Percentiles rank a stretch among this genome's conserved stretches.
Conservation (phyloP, 35 echinoderm and acorn worm species). For the Anneissia japonica region DNA sequence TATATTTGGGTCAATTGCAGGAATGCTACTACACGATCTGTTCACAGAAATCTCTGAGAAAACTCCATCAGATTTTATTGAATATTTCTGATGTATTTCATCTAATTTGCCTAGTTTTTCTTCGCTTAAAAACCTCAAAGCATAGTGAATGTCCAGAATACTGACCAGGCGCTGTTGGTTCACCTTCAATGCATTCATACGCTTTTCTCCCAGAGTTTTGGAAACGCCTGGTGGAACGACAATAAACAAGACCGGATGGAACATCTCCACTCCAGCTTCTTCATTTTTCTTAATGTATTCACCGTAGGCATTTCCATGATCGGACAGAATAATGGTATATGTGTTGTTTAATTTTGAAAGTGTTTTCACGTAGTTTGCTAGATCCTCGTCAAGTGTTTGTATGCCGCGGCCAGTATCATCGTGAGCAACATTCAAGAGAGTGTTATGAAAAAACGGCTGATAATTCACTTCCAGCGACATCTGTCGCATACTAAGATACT, state of each 20-base stretch:
- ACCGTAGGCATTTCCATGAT: constrained; percentile 85
- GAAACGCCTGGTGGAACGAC: constrained; percentile 38
- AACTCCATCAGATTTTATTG: constrained; percentile 39
- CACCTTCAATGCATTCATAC: constrained; percentile 11
- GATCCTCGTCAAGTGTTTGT: constrained; percentile 48
- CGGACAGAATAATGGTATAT: constrained; percentile 60
- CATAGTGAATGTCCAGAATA: constrained; percentile 68
- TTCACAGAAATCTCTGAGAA: constrained; percentile 26
- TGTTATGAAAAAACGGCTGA: constrained; percentile 65
- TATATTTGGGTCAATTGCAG: constrained; percentile 57
- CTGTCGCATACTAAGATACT: constrained; percentile 56
- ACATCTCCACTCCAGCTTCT: constrained; percentile 78
- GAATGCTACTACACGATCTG: constrained; percentile 63
- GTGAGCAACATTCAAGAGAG: constrained; percentile 57
- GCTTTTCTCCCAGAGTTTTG: constrained; percentile 10
- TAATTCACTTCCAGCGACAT: not conserved
- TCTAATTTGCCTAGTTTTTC: not conserved
- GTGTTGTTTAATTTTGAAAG: constrained; percentile 42
- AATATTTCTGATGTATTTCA: constrained; percentile 17
- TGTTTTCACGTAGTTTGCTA: constrained; percentile 55
- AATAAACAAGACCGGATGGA: constrained; percentile 65
- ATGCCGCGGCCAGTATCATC: constrained; percentile 60
- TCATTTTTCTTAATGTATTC: constrained; percentile 44
- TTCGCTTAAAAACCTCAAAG: constrained; percentile 35
- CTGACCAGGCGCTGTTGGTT: constrained; percentile 74